Conservation (phyloP, 2,888 invertebrate species). For the Lochmaea crataegi region DNA sequence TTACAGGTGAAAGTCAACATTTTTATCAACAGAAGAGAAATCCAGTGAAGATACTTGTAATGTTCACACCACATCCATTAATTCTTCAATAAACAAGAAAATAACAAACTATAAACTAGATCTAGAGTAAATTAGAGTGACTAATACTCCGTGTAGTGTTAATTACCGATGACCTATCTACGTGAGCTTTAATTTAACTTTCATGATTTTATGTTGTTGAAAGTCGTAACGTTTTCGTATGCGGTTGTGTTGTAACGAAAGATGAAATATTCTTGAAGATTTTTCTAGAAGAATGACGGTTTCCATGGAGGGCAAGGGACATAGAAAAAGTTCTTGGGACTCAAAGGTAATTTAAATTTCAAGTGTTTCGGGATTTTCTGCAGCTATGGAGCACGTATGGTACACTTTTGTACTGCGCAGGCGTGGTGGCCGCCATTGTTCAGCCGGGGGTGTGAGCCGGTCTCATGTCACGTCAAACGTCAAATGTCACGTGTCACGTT, state of each 20-base stretch:
- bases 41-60: conserved; percentile 18
- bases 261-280: conserved; percentile 38
- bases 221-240: neutral
- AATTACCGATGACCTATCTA: conserved; percentile 13
- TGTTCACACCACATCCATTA: conserved; percentile 27
- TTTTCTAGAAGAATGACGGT: conserved; percentile 59
- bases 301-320: conserved; percentile 66
- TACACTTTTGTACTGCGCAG: no score
- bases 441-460: no score
- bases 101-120: conserved; percentile 16
- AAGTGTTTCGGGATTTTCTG: no score
- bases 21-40: conserved; percentile 20
- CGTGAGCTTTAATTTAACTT: conserved; percentile 11
- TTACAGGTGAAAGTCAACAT: conserved; percentile 31
- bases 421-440: no score
- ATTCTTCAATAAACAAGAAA: conserved; percentile 31
- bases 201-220: neutral
- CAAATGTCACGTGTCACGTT: no score
- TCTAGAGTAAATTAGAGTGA: conserved; percentile 15
- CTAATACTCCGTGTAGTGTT: conserved; percentile 13
- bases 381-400: no score
- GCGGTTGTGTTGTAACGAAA: conserved; percentile 1
- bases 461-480: no score
- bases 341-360: conserved; percentile 66
- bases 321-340: conserved; percentile 68